phyloP scores from a whole-genome alignment of 2,797 vertebrate genomes.

The Etheostoma nigrum region DNA sequence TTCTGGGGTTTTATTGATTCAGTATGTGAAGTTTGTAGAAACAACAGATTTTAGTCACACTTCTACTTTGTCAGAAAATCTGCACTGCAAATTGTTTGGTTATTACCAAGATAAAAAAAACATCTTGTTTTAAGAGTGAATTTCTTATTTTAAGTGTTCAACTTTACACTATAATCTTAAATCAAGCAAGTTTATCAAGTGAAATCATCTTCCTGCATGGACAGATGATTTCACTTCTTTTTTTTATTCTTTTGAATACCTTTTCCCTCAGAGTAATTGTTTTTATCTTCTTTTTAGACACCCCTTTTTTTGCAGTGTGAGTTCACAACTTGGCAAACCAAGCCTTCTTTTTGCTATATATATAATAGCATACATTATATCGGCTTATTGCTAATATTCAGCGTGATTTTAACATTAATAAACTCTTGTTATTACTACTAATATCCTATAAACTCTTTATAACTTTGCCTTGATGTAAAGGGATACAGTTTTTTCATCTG shows the following conservation, averaged over 20 bases:
- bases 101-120: no score
- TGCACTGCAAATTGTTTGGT: no score
- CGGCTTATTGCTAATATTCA: not conserved
- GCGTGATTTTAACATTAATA: constrained; percentile 13
- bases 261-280: no score
- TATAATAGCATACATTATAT: not conserved
- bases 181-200: no score
- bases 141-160: no score
- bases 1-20: not conserved
- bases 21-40: not conserved
- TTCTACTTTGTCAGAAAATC: not conserved
- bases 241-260: no score
- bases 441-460: constrained; percentile 7
- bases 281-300: no score
- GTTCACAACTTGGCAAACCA: constrained; percentile 13
- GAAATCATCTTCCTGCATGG: no score
- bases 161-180: no score
- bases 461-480: constrained; percentile 26
- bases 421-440: not conserved
- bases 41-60: not conserved
- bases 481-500: constrained; percentile 12
- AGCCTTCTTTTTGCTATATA: not conserved
- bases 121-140: no score
- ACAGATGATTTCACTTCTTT: no score
- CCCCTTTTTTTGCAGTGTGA: not conserved